Percentiles rank a stretch among this genome's conserved stretches.
Conservation (phyloP, 2,888 invertebrate species). For the Bhutanitis thaidina region DNA sequence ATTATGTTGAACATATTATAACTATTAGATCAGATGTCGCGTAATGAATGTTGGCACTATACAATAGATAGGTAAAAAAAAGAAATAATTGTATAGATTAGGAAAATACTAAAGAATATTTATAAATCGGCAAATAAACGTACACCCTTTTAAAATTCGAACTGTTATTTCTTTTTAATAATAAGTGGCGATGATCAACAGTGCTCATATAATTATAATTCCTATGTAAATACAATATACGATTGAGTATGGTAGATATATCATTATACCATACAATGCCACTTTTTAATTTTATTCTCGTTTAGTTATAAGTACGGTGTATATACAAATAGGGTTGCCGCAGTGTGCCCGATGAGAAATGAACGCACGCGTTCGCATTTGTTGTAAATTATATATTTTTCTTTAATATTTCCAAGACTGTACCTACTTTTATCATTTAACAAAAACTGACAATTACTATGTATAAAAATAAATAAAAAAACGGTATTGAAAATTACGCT, state of each 20-base stretch:
- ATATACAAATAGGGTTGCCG: slow-evolving; percentile 33
- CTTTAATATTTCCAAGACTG: slow-evolving; percentile 76
- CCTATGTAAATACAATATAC: slow-evolving; percentile 75
- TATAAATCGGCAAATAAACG: slow-evolving; percentile 31
- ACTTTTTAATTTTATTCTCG: slow-evolving; percentile 37
- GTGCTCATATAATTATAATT: slow-evolving; percentile 50
- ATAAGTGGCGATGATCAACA: slow-evolving; percentile 30
- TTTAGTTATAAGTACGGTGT: slow-evolving; percentile 37
- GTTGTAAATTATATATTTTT: slow-evolving; percentile 68
- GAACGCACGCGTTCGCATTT: slow-evolving; percentile 40
- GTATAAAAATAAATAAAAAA: slow-evolving; percentile 73
- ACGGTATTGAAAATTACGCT: slow-evolving; percentile 55
- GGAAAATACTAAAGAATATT: slow-evolving; percentile 42
- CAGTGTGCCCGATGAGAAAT: slow-evolving; percentile 23
- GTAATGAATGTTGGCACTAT: slow-evolving; percentile 55
- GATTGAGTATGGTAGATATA: slow-evolving; percentile 34
- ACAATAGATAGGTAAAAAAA: slow-evolving; percentile 59
- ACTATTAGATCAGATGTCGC: slow-evolving; percentile 27
- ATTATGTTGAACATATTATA: slow-evolving; percentile 30
- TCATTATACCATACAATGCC: slow-evolving; percentile 27
- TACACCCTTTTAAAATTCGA: slow-evolving; percentile 22
- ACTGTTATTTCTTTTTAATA: slow-evolving; percentile 23
- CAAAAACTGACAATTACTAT: slow-evolving; percentile 73
- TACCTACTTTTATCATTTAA: slow-evolving; percentile 68
- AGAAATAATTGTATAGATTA: slow-evolving; percentile 61